Conservation (phyloP, 1,140 invertebrate species). For the Littorina saxatilis region DNA sequence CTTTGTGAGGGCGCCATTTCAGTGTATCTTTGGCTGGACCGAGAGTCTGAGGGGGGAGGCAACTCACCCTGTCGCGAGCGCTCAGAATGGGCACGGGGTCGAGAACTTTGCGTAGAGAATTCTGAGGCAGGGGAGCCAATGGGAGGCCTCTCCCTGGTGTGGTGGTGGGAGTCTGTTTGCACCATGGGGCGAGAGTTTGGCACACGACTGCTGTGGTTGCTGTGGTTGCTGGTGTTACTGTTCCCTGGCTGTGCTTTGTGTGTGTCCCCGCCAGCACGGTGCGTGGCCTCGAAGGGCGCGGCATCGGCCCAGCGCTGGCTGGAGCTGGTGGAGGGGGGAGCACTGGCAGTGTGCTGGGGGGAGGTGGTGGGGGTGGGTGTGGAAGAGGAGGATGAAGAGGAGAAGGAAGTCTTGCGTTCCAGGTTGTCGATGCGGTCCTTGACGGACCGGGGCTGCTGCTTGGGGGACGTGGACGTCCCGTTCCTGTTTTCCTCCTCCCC, state of each 20-base stretch:
- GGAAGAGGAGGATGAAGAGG: slow-evolving; percentile 21
- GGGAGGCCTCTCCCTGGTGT: neutral
- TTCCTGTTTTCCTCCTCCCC: neutral
- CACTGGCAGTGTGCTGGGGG: slow-evolving; percentile 9
- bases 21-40: neutral
- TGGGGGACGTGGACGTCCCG: neutral
- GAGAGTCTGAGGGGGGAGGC: neutral
- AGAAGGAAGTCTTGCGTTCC: slow-evolving; percentile 26
- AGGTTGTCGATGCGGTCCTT: slow-evolving; percentile 18
- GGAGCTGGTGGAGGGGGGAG: neutral
- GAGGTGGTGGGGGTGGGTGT: slow-evolving; percentile 4
- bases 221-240: slow-evolving; percentile 9
- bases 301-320: slow-evolving; percentile 25
- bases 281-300: slow-evolving; percentile 14
- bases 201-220: neutral
- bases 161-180: slow-evolving; percentile 13
- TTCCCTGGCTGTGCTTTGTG: neutral
- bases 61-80: neutral
- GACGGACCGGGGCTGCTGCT: slow-evolving; percentile 18
- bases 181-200: neutral
- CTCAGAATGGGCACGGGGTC: slow-evolving; percentile 5
- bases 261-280: slow-evolving; percentile 2
- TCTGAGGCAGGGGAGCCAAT: neutral
- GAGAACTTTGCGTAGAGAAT: slow-evolving; percentile 8
- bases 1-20: neutral